Percentiles rank a stretch among this genome's conserved stretches.
These are phyloP conservation scores for Ichneumoninae sp. DNA, from an alignment of 2,888 invertebrate species.

Conservation along the genomic window DNA sequence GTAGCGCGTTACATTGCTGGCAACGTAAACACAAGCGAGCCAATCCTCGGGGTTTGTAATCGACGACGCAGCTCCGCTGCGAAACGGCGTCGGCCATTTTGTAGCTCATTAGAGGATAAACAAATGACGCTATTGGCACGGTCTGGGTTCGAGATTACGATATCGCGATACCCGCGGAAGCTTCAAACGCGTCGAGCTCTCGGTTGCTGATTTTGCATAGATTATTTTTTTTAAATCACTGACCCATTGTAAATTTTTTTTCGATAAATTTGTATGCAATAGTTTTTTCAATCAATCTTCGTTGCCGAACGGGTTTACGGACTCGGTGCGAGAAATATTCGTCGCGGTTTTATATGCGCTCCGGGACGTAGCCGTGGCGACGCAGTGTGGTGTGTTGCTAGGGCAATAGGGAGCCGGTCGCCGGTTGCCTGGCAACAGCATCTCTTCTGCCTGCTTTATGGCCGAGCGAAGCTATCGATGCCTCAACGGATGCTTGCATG, in stretches of 20 bases:
- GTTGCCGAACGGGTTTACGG: not conserved
- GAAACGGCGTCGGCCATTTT: constrained; percentile 78
- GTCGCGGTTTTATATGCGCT: constrained; percentile 54
- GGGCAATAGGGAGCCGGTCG: constrained; percentile 77
- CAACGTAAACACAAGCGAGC: constrained; percentile 21
- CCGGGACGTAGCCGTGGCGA: constrained; percentile 39
- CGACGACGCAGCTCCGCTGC: constrained; percentile 44
- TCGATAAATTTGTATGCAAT: not conserved
- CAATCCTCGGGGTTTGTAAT: constrained; percentile 5
- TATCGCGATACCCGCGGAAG: constrained; percentile 69
- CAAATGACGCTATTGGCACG: constrained; percentile 75
- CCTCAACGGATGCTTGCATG: constrained; percentile 7
- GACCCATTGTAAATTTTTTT: too few relatives aligned
- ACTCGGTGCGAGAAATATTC: not conserved
- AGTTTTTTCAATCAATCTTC: not conserved
- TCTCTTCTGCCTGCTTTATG: constrained; percentile 67
- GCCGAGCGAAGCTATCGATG: constrained; percentile 59
- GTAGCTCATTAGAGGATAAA: constrained; percentile 80
- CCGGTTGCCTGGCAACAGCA: constrained; percentile 82
- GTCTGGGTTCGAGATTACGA: constrained; percentile 75
- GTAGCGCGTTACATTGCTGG: constrained; percentile 19
- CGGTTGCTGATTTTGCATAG: not conserved
- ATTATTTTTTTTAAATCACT: too few relatives aligned
- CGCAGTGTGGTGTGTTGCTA: constrained; percentile 73
- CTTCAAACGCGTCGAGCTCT: constrained; percentile 67